phyloP scores from a whole-genome alignment of 2,888 invertebrate species.

The Leistus spinibarbis region DNA sequence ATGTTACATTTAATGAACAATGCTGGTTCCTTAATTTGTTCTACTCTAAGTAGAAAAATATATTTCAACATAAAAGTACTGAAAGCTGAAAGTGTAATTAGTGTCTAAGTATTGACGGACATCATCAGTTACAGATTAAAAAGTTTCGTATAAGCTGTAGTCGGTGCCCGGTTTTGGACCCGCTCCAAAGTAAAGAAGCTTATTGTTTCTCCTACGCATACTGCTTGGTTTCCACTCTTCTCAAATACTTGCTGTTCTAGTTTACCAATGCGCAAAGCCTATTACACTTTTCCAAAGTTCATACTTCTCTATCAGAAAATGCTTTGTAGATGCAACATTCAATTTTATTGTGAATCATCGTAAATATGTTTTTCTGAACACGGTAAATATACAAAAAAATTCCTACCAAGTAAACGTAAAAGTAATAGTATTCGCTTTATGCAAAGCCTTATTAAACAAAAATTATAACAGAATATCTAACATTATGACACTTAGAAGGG shows the following conservation, averaged over 20 bases:
- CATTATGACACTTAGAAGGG: too few species aligned
- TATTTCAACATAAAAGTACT: background rate
- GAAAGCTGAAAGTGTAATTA: background rate
- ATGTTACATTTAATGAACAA: too few species aligned
- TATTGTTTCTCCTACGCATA: background rate
- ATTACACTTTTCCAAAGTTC: background rate
- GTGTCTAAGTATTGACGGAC: background rate
- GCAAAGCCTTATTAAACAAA: too few species aligned
- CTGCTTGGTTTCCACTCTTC: too few species aligned
- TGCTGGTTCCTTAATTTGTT: too few species aligned
- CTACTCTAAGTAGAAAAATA: background rate
- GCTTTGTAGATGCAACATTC: background rate
- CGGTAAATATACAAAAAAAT: too few species aligned
- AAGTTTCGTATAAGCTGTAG: background rate
- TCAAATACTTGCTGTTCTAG: background rate
- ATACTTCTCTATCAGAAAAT: background rate
- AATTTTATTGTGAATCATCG: too few species aligned
- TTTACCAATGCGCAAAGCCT: background rate
- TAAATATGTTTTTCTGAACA: too few species aligned
- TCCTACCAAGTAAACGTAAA: too few species aligned
- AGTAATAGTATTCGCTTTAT: too few species aligned
- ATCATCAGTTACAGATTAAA: background rate
- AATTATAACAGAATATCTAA: too few species aligned
- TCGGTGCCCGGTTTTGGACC: too few species aligned
- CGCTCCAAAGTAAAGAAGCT: background rate